These are phyloP conservation scores for Peromyscus eremicus DNA, from an alignment of 2,797 vertebrate genomes.

Conservation along the genomic window DNA sequence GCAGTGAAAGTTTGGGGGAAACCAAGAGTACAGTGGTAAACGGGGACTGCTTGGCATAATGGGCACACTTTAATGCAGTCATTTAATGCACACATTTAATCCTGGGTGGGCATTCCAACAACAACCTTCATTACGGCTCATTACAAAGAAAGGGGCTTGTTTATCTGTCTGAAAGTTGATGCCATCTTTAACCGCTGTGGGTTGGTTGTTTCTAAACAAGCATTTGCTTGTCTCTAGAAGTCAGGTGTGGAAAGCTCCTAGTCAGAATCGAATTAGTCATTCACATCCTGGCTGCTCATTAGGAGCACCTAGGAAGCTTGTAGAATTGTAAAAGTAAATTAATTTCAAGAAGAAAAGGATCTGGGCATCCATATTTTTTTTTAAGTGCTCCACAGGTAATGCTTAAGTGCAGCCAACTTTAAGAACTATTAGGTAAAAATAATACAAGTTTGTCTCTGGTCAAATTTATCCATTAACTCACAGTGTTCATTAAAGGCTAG, in stretches of 20 bases:
- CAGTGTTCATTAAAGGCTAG: constrained; percentile 12
- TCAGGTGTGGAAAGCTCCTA: neutral
- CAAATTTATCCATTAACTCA: constrained; percentile 2
- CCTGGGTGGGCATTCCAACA: neutral
- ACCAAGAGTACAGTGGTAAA: neutral
- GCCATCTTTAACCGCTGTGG: neutral
- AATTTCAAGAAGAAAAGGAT: neutral
- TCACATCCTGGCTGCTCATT: neutral
- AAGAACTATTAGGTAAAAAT: constrained; percentile 18
- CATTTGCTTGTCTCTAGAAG: constrained; percentile 27
- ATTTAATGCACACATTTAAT: neutral
- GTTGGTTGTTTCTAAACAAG: neutral
- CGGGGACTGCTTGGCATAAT: neutral
- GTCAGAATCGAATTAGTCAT: neutral
- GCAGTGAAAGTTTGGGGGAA: neutral
- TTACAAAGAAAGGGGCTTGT: neutral
- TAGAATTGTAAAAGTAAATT: neutral
- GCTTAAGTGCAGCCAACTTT: neutral
- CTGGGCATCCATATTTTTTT: neutral
- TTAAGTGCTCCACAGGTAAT: constrained; percentile 38
- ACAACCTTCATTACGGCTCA: neutral
- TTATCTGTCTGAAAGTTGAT: neutral
- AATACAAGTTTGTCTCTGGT: neutral
- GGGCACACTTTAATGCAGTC: neutral
- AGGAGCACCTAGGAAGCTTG: neutral